Conservation (phyloP, 2,113 vertebrate genomes). For the Lycocorax pyrrhopterus region DNA sequence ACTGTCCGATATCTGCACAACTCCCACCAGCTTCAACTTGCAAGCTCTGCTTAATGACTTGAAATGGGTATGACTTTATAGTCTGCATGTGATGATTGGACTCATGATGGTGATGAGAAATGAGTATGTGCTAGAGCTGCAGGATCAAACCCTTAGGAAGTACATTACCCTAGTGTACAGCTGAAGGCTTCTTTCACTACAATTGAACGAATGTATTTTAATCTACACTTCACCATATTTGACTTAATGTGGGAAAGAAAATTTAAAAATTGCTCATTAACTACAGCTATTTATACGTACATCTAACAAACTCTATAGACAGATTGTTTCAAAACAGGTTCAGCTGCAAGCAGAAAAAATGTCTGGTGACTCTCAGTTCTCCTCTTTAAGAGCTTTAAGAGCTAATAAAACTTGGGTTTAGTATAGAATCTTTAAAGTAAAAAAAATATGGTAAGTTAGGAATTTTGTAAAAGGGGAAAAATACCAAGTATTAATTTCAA, state of each 20-base stretch:
- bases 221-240: not conserved
- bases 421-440: not conserved
- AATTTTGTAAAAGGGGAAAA: not conserved
- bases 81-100: not conserved
- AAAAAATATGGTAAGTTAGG: not conserved
- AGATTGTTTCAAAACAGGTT: not conserved
- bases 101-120: not conserved
- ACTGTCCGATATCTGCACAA: not conserved
- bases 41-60: not conserved
- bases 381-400: not conserved
- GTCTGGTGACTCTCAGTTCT: not conserved
- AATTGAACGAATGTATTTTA: not conserved
- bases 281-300: not conserved
- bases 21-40: not conserved
- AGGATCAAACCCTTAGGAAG: not conserved
- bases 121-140: not conserved
- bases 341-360: not conserved
- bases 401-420: not conserved
- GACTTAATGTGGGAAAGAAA: not conserved
- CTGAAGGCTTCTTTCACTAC: not conserved
- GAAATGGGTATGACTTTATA: not conserved
- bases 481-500: constrained; percentile 46
- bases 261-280: not conserved
- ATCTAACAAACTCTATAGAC: not conserved
- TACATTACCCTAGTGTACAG: not conserved